Base-by-base conservation (phyloP, 2,113 vertebrate species). In the Anseranas semipalmata region DNA sequence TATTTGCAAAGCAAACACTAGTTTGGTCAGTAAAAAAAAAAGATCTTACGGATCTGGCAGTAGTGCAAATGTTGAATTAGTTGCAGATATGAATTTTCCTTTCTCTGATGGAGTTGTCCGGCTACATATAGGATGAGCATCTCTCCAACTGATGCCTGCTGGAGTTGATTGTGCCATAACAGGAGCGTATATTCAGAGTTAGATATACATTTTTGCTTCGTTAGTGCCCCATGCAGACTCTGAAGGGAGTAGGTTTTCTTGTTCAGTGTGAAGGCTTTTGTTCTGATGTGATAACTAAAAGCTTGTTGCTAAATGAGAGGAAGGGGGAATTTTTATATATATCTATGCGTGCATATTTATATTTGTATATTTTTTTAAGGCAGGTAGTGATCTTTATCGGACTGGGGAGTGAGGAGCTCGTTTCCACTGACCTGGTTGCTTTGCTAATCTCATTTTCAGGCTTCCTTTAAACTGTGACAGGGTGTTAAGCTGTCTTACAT, bases 381-480 rank as follows among this genome's bases (percentile, higher is more conserved):
- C 37, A 87, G 50, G 9, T 46, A 81, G 84, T 73, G 56, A 85
- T 92, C 65, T 56, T 80, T 95, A 67, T 85, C 15, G 0, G 46
- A 32, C 35, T 89, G 30, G 37, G 25, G 32, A 84, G 59, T 24
- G 53, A 67, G 37, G 87, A 91, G 35, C 95, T 95, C 24, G 76
- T 96, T 96, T 72, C 92, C 18, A 27, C 90, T 91, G 91, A 96
- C 66, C 32, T 82, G 35, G 24, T 93, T 91, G 24, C 66, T 95
- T 97, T 71, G 45, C 77, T 97, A 96, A 93, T 88, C 75, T 94
- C 35, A 88, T 96, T 96, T 92, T 93, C 70, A 81, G 59, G 74
- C 91, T 98, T 94, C 71, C 89, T 95, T 94, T 87, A 33, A 93
- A 80, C 80, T 58, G 91, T 7, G 24, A 22, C 52, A 89, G 65